Percentiles rank a stretch among this genome's conserved stretches.
These are phyloP conservation scores for Microdon myrmicae DNA, from an alignment of 2,888 invertebrate species.

Conservation along the genomic window DNA sequence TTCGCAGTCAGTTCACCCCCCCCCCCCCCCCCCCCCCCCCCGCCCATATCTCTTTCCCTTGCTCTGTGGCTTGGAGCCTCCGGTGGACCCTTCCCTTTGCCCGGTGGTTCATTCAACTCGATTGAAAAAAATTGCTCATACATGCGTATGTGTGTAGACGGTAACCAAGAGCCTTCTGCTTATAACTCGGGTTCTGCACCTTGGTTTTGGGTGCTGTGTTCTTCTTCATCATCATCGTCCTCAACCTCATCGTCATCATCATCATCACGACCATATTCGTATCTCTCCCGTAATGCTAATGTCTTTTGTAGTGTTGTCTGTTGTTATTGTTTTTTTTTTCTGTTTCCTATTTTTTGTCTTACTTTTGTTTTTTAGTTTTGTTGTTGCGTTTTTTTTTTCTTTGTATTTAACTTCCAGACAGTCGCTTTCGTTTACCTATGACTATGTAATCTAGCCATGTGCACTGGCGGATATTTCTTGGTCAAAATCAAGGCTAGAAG, in stretches of 20 bases:
- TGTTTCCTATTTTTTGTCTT: constrained; percentile 11
- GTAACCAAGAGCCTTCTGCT: constrained; percentile 37
- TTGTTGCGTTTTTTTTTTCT: constrained; percentile 18
- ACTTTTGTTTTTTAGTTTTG: constrained; percentile 15
- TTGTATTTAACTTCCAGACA: constrained; percentile 26
- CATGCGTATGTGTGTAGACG: constrained; percentile 37
- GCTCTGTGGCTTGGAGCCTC: too few species aligned
- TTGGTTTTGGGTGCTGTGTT: constrained; percentile 31
- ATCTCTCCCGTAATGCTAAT: constrained; percentile 42
- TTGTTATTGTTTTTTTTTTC: constrained; percentile 14
- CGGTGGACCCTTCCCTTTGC: constrained; percentile 52
- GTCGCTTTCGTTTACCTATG: constrained; percentile 28
- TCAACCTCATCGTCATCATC: constrained; percentile 29
- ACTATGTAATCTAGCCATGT: constrained; percentile 26
- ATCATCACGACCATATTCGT: constrained; percentile 53
- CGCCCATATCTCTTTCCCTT: background rate
- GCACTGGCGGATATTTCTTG: constrained; percentile 29
- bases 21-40: background rate
- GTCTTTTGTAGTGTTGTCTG: constrained; percentile 16
- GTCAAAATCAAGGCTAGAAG: constrained; percentile 30
- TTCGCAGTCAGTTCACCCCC: too few species aligned
- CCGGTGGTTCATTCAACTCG: constrained; percentile 64
- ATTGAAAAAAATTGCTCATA: constrained; percentile 28
- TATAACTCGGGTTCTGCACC: constrained; percentile 6
- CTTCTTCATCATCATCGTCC: constrained; percentile 15